Base-by-base conservation (phyloP, 2,113 vertebrate species). In the Chloebia gouldiae region DNA sequence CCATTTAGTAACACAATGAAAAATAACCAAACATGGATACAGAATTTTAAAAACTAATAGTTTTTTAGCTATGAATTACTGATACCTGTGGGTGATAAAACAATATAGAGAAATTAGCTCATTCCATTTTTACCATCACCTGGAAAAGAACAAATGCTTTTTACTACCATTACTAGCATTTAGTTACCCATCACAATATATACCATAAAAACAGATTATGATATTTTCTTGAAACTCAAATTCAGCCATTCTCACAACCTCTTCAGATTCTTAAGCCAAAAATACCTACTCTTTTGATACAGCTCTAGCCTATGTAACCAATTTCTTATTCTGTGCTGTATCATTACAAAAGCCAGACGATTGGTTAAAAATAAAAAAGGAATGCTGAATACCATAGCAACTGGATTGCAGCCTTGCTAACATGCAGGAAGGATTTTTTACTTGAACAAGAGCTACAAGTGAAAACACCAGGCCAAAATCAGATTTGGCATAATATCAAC, bases 301-400 rank as follows among this genome's bases (percentile, higher is more conserved):
- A 50, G 81, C 33, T 89, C 51, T 50, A 78, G 59, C 47, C 86
- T 77, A 25, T 77, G 49, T 76, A 70, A 93, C 92, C 14, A 8
- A 68, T 91, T 96, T 66, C 47, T 88, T 86, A 60, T 60, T 94
- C 88, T 83, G 35, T 50, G 37, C 33, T 95, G 93, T 92, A 94
- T 75, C 75, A 70, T 33, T 75, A 90, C 61, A 94, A 94, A 95
- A 95, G 86, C 60, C 83, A 94, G 39, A 2, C 0, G 4, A 91
- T 72, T 96, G 90, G 90, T 56, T 88, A n/a, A 80, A 86, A 79
- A 77, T 61, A 83, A 69, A 70, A 84, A 77, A 77, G 71, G 75
- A 84, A 59, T 25, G 47, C 81, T 68, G 47, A 96, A 72, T 65
- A 83, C 93, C 96, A 97, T 96, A 96, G 97, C 94, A 97, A 96